Base-by-base conservation (phyloP, 1,140 invertebrate genomes). In the Mya arenaria region DNA sequence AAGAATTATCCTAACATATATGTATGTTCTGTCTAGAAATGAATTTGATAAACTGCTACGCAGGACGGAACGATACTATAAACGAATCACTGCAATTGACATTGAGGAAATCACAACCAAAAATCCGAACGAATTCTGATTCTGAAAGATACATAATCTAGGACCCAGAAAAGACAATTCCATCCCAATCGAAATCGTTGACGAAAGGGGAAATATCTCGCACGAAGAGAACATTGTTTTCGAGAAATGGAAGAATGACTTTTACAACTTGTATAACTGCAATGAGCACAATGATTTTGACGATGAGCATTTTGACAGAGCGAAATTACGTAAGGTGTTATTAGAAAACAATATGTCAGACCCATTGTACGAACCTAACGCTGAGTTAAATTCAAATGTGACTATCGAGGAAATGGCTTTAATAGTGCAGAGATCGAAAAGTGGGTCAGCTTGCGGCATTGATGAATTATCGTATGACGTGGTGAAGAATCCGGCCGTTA, bases 81-180 rank as follows among this genome's bases (percentile, higher is more conserved):
- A n/a, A n/a, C n/a, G 23, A 52, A 30, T 1, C 4, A 17, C 10
- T 1, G 25, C 62, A 17, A 19, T 48, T 36, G 62, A 82, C n/a
- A 86, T 62, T 37, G 72, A 75, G n/a, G 23, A n/a, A 10, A 15
- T 74, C 30, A 25, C 56, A 36, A 75, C 72, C 6, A 65, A 32
- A 1, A 75, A 83, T 52, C 84, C 80, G 4, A 83, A 75, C 1
- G 63, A 81, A 41, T 82, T 85, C 44, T 85, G 78, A 79, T 23
- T n/a, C n/a, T 44, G 62, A 1, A 63, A 82, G 48, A 69, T 84
- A 39, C 58, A 41, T 30, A 8, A 56, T 23, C 41, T 82, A 48
- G 83, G 83, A 10, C 83, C 83, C 17, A 37, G 62, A 39, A 63
- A 69, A 44, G 36, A 60, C 37, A 34, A 10, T 13, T 4, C 8